Conservation (phyloP, 2,113 vertebrate genomes). For the Chamaetylas fuelleborni region DNA sequence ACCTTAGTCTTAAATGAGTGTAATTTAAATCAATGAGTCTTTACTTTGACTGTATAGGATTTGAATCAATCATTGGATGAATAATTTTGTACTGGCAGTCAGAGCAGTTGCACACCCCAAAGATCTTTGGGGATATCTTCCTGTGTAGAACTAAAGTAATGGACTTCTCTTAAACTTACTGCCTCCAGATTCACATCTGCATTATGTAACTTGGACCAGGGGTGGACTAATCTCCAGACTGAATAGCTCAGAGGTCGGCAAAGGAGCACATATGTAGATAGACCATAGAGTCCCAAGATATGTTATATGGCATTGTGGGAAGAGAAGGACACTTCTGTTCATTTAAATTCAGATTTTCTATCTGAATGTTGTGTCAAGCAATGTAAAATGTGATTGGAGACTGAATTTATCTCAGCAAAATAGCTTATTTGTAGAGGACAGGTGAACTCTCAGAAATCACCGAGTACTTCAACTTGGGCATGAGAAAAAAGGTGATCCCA, state of each 20-base stretch:
- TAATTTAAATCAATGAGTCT: not conserved
- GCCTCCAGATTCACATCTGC: accelerated
- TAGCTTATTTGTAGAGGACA: not conserved
- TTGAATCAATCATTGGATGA: not conserved
- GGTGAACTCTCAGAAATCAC: not conserved
- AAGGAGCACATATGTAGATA: not conserved
- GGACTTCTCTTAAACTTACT: not conserved
- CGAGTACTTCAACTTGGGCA: accelerated
- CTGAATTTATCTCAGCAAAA: not conserved
- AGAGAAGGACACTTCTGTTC: not conserved
- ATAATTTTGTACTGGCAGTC: not conserved
- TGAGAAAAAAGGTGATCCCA: not conserved
- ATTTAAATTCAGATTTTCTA: not conserved
- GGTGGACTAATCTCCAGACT: not conserved
- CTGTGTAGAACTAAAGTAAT: not conserved
- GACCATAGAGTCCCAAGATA: not conserved
- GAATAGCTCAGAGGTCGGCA: not conserved
- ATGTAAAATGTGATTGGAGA: not conserved
- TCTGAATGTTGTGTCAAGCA: not conserved
- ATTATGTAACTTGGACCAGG: not conserved
- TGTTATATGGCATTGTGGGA: not conserved
- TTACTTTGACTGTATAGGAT: not conserved
- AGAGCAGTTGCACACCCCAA: not conserved
- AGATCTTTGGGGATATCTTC: not conserved
- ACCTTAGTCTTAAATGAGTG: not conserved